Evolutionary conservation across 2,888 invertebrate genomes (phyloP).

Genomic region (Chymomyza caudatula): DNA sequence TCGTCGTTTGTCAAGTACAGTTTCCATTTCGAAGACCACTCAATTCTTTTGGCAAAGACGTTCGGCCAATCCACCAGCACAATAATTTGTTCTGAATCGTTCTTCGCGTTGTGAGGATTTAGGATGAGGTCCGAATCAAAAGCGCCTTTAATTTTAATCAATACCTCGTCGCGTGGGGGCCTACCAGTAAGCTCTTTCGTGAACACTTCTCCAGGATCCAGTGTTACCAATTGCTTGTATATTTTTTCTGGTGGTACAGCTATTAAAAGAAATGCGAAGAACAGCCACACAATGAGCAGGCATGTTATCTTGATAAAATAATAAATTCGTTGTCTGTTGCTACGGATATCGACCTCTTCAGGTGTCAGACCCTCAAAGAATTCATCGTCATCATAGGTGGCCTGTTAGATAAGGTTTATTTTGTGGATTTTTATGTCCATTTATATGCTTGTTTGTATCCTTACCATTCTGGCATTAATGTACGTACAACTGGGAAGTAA

Average conservation of each 20-base stretch:
- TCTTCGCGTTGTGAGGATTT: background rate
- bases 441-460: too few species aligned
- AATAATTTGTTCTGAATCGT: background rate
- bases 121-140: background rate
- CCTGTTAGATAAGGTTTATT: too few species aligned
- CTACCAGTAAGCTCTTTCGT: background rate
- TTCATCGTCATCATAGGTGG: too few species aligned
- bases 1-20: background rate
- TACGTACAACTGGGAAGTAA: too few species aligned
- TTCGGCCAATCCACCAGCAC: background rate
- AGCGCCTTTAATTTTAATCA: background rate
- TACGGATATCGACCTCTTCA: background rate
- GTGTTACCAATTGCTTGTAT: background rate
- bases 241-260: background rate
- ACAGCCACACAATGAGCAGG: slow-evolving; percentile 19
- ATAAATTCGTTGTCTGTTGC: background rate
- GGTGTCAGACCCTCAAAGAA: slow-evolving; percentile 1
- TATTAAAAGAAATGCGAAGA: slow-evolving; percentile 9
- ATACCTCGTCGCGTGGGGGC: background rate
- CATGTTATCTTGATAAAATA: slow-evolving; percentile 10
- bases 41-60: background rate
- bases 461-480: too few species aligned
- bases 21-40: background rate
- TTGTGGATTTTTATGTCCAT: too few species aligned
- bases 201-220: background rate